Evolutionary conservation across 2,113 vertebrate genomes (phyloP).

Genomic region (Labrus mixtus): DNA sequence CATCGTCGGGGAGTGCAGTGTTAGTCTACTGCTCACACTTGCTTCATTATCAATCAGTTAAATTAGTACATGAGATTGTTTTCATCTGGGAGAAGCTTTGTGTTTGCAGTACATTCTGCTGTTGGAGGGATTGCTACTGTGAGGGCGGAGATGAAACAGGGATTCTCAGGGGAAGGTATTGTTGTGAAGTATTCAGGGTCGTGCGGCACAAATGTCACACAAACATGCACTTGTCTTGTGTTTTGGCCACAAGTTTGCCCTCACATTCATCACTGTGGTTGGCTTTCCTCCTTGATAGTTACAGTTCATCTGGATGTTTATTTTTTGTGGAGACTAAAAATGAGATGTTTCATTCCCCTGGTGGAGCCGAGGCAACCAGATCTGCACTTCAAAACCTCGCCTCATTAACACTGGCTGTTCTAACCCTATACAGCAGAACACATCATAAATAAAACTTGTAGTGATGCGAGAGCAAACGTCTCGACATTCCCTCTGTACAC

Average conservation of each 20-base stretch:
- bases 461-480: not conserved
- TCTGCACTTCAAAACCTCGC: conserved; percentile 27
- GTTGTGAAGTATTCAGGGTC: conserved; percentile 43
- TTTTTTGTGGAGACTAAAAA: conserved; percentile 34
- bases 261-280: conserved; percentile 36
- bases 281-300: not conserved
- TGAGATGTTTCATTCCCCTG: conserved; percentile 26
- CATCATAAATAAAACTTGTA: not conserved
- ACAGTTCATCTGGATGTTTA: conserved; percentile 1
- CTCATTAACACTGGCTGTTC: conserved; percentile 28
- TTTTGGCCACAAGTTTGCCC: not conserved
- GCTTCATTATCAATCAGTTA: not conserved
- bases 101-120: conserved; percentile 1
- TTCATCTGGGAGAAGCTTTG: conserved; percentile 4
- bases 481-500: not conserved
- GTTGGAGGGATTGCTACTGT: not conserved
- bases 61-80: conserved; percentile 2
- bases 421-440: not conserved
- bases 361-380: conserved; percentile 30
- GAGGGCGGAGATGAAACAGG: conserved; percentile 27
- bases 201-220: not conserved
- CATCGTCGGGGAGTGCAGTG: conserved; percentile 3
- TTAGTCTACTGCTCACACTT: conserved; percentile 12
- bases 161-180: conserved; percentile 41
- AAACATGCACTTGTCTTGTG: conserved; percentile 17